Conservation (phyloP, 2,888 invertebrate genomes). For the Biston betularia region DNA sequence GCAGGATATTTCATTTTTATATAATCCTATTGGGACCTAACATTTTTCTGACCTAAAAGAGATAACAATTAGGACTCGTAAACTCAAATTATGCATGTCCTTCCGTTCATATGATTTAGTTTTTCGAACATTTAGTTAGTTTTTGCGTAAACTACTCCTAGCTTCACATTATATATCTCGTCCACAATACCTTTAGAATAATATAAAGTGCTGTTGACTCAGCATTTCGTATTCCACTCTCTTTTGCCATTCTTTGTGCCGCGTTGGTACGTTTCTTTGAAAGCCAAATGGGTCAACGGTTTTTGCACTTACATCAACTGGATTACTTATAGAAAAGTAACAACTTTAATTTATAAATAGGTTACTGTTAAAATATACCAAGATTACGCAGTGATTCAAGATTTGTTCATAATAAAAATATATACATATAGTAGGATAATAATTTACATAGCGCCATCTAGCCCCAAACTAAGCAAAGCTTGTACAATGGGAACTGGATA, state of each 20-base stretch:
- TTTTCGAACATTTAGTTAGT: background rate
- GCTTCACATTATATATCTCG: conserved; percentile 11
- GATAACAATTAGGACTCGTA: no score
- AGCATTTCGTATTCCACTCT: conserved; percentile 72
- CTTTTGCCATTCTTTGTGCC: conserved; percentile 70
- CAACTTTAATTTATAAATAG: background rate
- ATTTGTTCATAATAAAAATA: no score
- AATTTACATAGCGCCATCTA: no score
- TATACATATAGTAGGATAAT: no score
- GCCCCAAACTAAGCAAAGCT: no score
- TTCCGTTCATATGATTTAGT: no score
- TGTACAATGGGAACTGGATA: no score
- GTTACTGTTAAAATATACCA: background rate
- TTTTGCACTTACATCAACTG: conserved; percentile 60
- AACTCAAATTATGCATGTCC: no score
- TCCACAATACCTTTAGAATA: conserved; percentile 43
- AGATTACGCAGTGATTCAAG: no score
- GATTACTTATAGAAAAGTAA: conserved; percentile 10
- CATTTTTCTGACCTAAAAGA: no score
- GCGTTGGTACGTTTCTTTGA: conserved; percentile 70
- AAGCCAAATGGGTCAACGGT: conserved; percentile 78
- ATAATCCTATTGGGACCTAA: no score
- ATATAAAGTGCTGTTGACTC: conserved; percentile 67
- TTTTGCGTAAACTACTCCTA: background rate
- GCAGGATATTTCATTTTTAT: no score